phyloP scores from a whole-genome alignment of 1,140 invertebrate species.

The Lordiphosa collinella region DNA sequence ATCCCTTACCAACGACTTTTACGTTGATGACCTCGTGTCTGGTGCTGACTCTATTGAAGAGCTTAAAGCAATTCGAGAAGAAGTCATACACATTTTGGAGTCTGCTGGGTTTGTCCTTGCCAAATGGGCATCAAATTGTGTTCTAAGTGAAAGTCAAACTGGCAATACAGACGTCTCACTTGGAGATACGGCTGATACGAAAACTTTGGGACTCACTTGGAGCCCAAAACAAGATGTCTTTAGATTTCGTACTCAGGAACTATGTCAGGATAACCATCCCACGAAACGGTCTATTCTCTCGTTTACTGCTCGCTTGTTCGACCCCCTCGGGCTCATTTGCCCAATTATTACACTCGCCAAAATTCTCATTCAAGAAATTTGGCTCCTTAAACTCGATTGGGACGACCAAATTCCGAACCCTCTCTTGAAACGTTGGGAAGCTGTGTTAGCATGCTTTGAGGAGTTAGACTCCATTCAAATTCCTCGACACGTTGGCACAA shows the following conservation, averaged over 20 bases:
- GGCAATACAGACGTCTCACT: not conserved
- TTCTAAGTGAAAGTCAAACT: not conserved
- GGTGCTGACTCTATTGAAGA: no score
- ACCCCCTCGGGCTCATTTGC: no score
- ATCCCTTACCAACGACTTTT: no score
- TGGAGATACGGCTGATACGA: not conserved
- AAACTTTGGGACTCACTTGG: conserved; percentile 44
- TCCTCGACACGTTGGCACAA: not conserved
- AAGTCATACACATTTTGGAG: no score
- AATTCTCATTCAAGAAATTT: conserved; percentile 79
- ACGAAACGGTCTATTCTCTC: not conserved
- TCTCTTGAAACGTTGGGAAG: conserved; percentile 9
- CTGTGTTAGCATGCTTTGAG: not conserved
- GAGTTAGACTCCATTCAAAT: not conserved
- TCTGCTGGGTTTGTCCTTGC: no score
- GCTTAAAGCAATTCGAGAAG: no score
- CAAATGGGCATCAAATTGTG: conserved; percentile 19
- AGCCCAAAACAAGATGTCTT: conserved; percentile 38
- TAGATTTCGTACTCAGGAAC: conserved; percentile 39
- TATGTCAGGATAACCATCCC: conserved; percentile 17
- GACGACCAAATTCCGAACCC: conserved; percentile 55
- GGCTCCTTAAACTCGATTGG: conserved; percentile 69
- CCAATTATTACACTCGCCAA: conserved; percentile 44
- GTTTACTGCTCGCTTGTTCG: no score
- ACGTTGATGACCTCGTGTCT: no score